Evolutionary conservation across 2,888 invertebrate species (phyloP).

Genomic region (Sphecodes monilicornis): DNA sequence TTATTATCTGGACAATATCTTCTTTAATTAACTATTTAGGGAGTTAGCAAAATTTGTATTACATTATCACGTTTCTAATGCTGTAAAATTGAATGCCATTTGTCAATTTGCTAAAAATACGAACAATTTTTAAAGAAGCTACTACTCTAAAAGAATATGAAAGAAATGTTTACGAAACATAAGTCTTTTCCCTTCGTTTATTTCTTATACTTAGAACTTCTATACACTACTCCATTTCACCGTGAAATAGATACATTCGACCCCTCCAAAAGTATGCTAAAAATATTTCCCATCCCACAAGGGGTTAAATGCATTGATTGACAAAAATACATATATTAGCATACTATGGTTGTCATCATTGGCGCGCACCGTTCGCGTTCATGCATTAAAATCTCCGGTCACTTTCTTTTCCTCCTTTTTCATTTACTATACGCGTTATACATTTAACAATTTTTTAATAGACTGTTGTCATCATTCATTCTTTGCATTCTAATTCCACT

Average conservation of each 20-base stretch:
- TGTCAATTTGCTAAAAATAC: not conserved
- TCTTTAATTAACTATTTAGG: too few species aligned
- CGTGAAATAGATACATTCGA: too few species aligned
- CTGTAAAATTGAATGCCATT: not conserved
- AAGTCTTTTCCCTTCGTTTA: too few species aligned
- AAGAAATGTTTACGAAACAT: too few species aligned
- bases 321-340: not conserved
- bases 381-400: not conserved
- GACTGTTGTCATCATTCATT: not conserved
- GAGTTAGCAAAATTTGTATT: not conserved
- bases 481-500: not conserved
- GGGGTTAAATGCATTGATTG: not conserved
- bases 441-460: too few species aligned
- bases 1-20: too few species aligned
- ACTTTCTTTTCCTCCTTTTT: not conserved
- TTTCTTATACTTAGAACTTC: too few species aligned
- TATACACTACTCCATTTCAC: too few species aligned
- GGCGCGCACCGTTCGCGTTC: not conserved
- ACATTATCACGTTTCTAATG: not conserved
- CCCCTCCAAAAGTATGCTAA: too few species aligned
- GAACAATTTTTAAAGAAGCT: too few species aligned
- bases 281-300: too few species aligned
- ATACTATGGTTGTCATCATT: not conserved
- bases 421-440: not conserved
- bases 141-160: too few species aligned